Conservation (phyloP, 2,888 invertebrate species). For the Philereme transversata region DNA sequence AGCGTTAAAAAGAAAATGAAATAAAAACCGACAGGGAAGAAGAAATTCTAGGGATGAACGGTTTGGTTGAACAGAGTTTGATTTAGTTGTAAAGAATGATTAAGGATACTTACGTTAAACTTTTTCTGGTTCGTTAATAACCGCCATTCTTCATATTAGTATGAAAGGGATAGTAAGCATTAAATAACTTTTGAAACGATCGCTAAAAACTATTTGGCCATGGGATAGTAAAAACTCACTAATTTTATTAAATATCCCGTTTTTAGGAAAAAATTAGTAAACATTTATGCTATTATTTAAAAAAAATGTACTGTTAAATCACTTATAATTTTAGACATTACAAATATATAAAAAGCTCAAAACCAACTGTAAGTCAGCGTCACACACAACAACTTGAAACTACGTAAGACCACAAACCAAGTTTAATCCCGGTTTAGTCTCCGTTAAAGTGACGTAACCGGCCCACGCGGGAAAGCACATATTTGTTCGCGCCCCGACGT, state of each 20-base stretch:
- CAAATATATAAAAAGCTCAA: not conserved
- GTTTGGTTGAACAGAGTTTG: slow-evolving; percentile 1
- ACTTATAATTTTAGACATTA: not conserved
- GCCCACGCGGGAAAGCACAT: slow-evolving; percentile 74
- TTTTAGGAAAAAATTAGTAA: too few relatives aligned
- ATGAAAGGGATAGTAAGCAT: too few relatives aligned
- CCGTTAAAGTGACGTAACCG: slow-evolving; percentile 30
- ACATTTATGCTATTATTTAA: too few relatives aligned
- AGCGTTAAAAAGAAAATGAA: slow-evolving; percentile 58
- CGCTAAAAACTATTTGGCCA: too few relatives aligned
- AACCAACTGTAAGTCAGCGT: not conserved
- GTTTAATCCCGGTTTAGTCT: slow-evolving; percentile 42
- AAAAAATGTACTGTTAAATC: too few relatives aligned
- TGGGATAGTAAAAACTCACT: too few relatives aligned
- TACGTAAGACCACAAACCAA: slow-evolving; percentile 23
- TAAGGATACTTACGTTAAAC: too few relatives aligned
- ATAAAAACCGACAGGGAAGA: slow-evolving; percentile 58
- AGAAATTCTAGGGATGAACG: slow-evolving; percentile 48
- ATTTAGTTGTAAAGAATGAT: too few relatives aligned
- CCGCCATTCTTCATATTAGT: too few relatives aligned
- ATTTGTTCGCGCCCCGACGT: slow-evolving; percentile 78
- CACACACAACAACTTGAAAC: slow-evolving; percentile 16
- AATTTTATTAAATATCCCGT: too few relatives aligned
- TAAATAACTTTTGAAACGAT: too few relatives aligned
- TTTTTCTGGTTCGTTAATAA: too few relatives aligned